Conservation (phyloP, 2,888 invertebrate genomes). For the Incurvaria masculella region DNA sequence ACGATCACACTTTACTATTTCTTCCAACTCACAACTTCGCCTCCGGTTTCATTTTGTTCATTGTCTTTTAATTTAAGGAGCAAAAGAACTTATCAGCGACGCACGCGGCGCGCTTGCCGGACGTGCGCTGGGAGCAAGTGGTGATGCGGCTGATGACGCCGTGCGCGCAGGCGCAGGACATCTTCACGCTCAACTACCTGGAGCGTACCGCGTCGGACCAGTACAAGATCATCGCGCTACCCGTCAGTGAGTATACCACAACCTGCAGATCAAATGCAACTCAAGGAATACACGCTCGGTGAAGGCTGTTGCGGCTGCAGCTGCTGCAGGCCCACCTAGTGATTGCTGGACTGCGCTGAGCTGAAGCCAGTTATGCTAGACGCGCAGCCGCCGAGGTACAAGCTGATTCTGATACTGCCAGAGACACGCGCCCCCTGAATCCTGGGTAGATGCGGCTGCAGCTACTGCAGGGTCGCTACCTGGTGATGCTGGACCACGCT, state of each 20-base stretch:
- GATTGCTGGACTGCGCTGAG: slow-evolving; percentile 44
- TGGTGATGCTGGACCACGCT: slow-evolving; percentile 43
- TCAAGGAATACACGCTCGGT: too few relatives aligned
- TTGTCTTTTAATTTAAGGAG: slow-evolving; percentile 23
- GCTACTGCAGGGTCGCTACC: slow-evolving; percentile 30
- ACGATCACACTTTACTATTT: too few relatives aligned
- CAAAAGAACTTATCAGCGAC: slow-evolving; percentile 26
- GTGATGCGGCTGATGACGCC: slow-evolving; percentile 39
- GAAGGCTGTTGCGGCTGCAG: slow-evolving; percentile 31
- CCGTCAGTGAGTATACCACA: not conserved
- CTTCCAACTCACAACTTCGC: too few relatives aligned
- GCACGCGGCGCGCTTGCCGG: slow-evolving; percentile 31
- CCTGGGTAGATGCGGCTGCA: slow-evolving; percentile 39
- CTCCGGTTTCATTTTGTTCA: too few relatives aligned
- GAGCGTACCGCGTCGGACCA: slow-evolving; percentile 26
- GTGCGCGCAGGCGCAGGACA: slow-evolving; percentile 19
- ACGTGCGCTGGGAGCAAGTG: slow-evolving; percentile 34
- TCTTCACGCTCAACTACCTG: slow-evolving; percentile 26
- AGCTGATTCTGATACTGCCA: too few relatives aligned
- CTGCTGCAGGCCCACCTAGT: slow-evolving; percentile 32
- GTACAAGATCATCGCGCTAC: not conserved
- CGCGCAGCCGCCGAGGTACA: slow-evolving; percentile 16
- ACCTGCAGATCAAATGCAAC: too few relatives aligned
- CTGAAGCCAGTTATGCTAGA: slow-evolving; percentile 37
- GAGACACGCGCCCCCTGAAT: too few relatives aligned